Evolutionary conservation across 2,797 vertebrate species (phyloP), one percentile per base, ranked within the genome.

Genomic region (Austrolebias charrua): DNA sequence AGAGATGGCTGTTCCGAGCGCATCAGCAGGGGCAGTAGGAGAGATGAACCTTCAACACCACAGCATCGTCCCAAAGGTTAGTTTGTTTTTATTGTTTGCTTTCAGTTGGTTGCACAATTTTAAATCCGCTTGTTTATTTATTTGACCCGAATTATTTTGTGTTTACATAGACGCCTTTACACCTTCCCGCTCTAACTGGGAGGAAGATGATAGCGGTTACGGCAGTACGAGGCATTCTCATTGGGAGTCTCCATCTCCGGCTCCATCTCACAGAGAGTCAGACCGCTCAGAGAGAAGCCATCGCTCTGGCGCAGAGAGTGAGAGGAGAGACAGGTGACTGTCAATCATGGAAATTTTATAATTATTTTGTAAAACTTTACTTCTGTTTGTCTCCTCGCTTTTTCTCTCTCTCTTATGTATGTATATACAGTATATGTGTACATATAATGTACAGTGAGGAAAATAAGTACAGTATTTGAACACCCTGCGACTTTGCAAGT

Each of bases 161-260:
- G 60, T 47, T 11, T 4, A 16, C 38, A 28, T 69, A 99, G 98
- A 98, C 80, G 92, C 93, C 63, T 91, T 93, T 38, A 98, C 97
- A 0, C 98, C 98, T 0, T 99, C 98, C 1, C 94, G 94, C 63
- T 97, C 97, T 12, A 93, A 95, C 80, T 99, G 98, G 98, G 98
- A 99, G 42, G 98, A 99, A 63, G 98, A 99, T 13, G 98, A 99
- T 54, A 89, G 93, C 9, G 91, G 95, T 42, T 95, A 75, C 75
- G 79, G 83, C 54, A 93, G 88, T 28, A 86, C 92, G 2, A 92
- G 92, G 15, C 95, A 94, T 69, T 98, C 97, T 0, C 96, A 98
- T 59, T 99, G 98, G 98, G 97, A 99, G 55, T 97, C 95, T 1
- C 98, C 97, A 0, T 98, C 97, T 13, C 97, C 98, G 0, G 69